Evolutionary conservation across 2,113 vertebrate species (phyloP).

Genomic region (Macrotus californicus): DNA sequence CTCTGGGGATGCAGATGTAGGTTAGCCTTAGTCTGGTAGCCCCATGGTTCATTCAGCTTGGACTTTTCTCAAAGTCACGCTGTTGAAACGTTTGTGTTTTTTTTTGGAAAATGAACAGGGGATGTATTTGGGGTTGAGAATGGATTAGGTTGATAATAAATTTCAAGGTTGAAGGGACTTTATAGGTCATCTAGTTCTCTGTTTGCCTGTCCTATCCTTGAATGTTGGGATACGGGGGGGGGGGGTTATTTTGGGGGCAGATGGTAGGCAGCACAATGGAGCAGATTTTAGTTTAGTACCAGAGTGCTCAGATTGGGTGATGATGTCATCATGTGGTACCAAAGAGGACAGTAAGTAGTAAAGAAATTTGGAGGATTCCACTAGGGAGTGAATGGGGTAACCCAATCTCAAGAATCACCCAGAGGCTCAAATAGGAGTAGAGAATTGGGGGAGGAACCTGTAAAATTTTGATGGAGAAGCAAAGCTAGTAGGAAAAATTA

Average conservation of each 20-base stretch:
- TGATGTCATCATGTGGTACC: conserved; percentile 9
- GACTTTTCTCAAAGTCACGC: neutral
- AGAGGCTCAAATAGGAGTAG: conserved; percentile 18
- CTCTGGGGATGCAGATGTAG: conserved; percentile 27
- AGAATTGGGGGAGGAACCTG: neutral
- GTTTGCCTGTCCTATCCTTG: conserved; percentile 19
- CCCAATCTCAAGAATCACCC: neutral
- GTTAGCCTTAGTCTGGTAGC: neutral
- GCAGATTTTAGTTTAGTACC: conserved; percentile 21
- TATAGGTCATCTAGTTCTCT: conserved; percentile 38
- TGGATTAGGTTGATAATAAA: conserved; percentile 40
- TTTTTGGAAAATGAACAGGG: neutral
- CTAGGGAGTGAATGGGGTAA: conserved; percentile 22
- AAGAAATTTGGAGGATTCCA: conserved; percentile 35
- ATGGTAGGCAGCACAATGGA: neutral
- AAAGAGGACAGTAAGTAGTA: conserved; percentile 6
- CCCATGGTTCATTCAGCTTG: conserved; percentile 11
- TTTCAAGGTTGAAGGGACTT: conserved; percentile 36
- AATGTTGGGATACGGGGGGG: neutral
- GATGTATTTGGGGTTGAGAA: conserved; percentile 9
- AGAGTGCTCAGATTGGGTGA: neutral
- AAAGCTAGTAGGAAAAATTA: conserved; percentile 24
- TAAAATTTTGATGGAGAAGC: conserved; percentile 25
- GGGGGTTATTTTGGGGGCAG: neutral
- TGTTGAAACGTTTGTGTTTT: neutral